Base-by-base conservation (phyloP, 2,888 invertebrate species). In the Fabriciana adippe region DNA sequence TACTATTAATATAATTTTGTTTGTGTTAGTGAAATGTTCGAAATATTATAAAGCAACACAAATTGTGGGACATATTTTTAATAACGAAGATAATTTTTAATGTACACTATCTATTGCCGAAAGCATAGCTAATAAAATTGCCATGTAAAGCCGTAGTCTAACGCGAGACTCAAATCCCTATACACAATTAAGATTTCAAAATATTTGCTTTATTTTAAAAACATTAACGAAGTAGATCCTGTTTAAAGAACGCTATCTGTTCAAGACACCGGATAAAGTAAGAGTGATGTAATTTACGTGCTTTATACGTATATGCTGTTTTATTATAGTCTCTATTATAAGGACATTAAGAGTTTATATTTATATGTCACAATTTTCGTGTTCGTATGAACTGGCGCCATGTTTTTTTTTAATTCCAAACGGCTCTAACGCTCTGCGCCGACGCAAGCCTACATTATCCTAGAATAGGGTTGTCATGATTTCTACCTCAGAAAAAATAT, bases 361-460 rank as follows among this genome's bases (percentile, higher is more conserved):
- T 3, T 26, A 11, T 41, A 41, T 11, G 2, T 41, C 8, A 41
- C 3, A 11, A 41, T 41, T 55, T 6, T 55, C 18, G 55, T 55
- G 55, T 55, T n/a, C 2, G 3, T 41, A 55, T 35, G 31, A 55
- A 16, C 13, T 41, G 72, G 78, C 78, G 79, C 80, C 78, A 77
- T 74, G 72, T 72, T 76, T 74, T 78, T 77, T 76, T 62, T 48
- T 60, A 74, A 78, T 75, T 76, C 76, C 76, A 68, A 68, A 51
- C 69, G 70, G 73, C 73, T 74, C 35, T 75, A 76, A 74, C 76
- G 78, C 76, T 72, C 75, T 71, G 75, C 77, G 74, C 79, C 79
- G 73, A 77, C 79, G 75, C 76, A 60, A 74, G 71, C 78, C 79
- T 76, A 78, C 73, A 66, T 68, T 41, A 66, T 66, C 55, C 66